phyloP scores from a whole-genome alignment of 1,140 invertebrate species.

The Sitophilus oryzae region DNA sequence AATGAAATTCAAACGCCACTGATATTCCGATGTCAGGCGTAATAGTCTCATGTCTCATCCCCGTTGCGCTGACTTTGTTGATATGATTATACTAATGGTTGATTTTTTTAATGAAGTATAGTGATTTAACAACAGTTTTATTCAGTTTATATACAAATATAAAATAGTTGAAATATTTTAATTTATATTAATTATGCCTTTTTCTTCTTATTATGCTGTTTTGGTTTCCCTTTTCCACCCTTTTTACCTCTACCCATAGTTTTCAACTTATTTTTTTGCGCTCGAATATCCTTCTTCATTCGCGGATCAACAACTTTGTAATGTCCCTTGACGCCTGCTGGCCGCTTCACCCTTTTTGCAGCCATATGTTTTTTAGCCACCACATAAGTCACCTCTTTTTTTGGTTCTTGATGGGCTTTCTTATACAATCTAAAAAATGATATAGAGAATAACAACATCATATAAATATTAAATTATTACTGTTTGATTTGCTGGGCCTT shows the following conservation, averaged over 20 bases:
- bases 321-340: conserved; percentile 81
- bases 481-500: conserved; percentile 87
- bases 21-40: too few species aligned
- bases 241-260: conserved; percentile 42
- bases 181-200: background rate
- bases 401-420: conserved; percentile 76
- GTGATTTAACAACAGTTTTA: background rate
- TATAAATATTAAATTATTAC: conserved; percentile 49
- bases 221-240: conserved; percentile 19
- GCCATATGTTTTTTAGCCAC: conserved; percentile 86
- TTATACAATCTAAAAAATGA: conserved; percentile 75
- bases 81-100: background rate
- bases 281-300: conserved; percentile 90
- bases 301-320: conserved; percentile 93
- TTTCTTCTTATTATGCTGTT: conserved; percentile 7
- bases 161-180: background rate
- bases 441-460: conserved; percentile 4
- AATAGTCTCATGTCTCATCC: too few species aligned
- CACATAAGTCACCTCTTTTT: conserved; percentile 89
- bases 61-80: too few species aligned
- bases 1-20: too few species aligned
- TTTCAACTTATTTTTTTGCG: conserved; percentile 59
- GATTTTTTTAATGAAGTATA: background rate
- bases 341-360: conserved; percentile 69
- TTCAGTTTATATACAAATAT: background rate